Conservation (phyloP, 1,140 invertebrate genomes). For the Papilio polyxenes region DNA sequence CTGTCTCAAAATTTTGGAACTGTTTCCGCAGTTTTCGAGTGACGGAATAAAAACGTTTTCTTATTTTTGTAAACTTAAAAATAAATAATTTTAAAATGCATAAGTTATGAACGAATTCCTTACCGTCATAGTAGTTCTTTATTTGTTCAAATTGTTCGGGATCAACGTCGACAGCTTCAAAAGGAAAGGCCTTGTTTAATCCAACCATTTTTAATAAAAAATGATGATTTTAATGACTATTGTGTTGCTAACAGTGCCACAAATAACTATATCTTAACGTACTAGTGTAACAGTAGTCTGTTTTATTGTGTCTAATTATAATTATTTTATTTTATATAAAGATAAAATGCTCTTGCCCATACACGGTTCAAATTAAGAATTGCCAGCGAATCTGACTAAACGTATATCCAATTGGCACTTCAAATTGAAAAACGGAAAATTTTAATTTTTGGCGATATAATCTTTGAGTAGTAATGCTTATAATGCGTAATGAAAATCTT, state of each 20-base stretch:
- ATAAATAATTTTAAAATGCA: neutral
- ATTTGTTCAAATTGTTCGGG: neutral
- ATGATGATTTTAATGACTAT: neutral
- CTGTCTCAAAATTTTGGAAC: too few species aligned
- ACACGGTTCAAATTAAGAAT: too few species aligned
- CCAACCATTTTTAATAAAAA: neutral
- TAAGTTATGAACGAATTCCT: neutral
- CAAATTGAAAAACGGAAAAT: too few species aligned
- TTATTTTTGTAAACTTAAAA: neutral
- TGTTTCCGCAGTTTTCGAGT: too few species aligned
- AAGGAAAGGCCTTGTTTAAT: neutral
- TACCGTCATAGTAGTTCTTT: neutral
- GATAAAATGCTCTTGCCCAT: neutral
- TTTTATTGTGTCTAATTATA: neutral
- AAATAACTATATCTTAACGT: neutral
- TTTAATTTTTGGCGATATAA: too few species aligned
- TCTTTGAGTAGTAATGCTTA: too few species aligned
- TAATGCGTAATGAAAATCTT: too few species aligned
- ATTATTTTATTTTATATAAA: neutral
- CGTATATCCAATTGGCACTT: too few species aligned
- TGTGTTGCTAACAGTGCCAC: neutral
- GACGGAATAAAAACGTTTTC: neutral
- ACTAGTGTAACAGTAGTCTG: too few species aligned
- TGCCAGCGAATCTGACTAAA: too few species aligned
- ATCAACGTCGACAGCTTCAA: neutral